Base-by-base conservation (phyloP, 2,888 invertebrate species). In the Eupsilia transversa region DNA sequence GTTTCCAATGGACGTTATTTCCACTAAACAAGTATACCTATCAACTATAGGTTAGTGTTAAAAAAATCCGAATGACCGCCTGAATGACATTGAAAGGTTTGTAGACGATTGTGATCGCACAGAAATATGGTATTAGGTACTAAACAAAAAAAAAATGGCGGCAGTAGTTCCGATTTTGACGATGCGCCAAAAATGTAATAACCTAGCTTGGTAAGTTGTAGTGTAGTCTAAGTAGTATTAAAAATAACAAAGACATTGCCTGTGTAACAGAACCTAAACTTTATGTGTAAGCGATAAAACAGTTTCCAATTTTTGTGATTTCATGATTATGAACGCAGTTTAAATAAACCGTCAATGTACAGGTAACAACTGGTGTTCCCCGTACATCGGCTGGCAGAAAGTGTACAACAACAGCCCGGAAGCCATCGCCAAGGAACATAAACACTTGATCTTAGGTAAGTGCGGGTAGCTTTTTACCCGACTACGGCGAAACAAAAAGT, bases 321-420 rank as follows among this genome's bases (percentile, higher is more conserved):
- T n/a, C n/a, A n/a, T n/a, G n/a, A n/a, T n/a, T n/a, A n/a, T n/a
- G n/a, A 52, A n/a, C 30, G 30, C 23, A 59, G 20, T 20, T 27
- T 33, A 9, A 52, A 72, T 27, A n/a, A 20, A n/a, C 2, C 30
- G 9, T 49, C 0, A 20, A 41, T 69, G 3, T 49, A 20, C 85
- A 92, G 98, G 98, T 23, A 98, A 98, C 88, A 99, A 99, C 91
- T 99, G 99, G 99, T 99, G 99, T 91, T 97, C 98, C 0, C 99
- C 99, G 0, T 99, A 98, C 94, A 98, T 98, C 88, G 98, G 98
- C 4, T 99, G 99, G 99, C 98, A 99, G 93, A 97, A 97, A 89
- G 97, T 98, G 1, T 99, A 99, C 88, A 97, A 97, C 49, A 98
- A 98, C 92, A 97, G 97, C 80, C 98, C 98, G 0, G 94, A 96